Conservation (phyloP, 2,888 invertebrate species). For the Ametastegia equiseti region DNA sequence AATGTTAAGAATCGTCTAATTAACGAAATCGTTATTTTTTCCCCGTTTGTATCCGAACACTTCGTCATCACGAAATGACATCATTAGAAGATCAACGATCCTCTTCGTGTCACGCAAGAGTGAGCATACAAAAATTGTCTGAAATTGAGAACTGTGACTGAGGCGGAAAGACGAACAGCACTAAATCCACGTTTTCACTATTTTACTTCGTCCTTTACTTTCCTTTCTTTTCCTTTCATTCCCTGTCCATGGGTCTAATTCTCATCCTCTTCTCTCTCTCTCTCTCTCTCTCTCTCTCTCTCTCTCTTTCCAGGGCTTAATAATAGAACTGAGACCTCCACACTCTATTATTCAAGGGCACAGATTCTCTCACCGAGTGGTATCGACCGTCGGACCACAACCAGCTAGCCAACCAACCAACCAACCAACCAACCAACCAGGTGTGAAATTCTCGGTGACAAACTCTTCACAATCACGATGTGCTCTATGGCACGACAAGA, state of each 20-base stretch:
- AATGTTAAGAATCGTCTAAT: neutral
- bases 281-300: neutral
- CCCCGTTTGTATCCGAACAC: neutral
- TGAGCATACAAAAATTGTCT: neutral
- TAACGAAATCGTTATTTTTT: slow-evolving; percentile 12
- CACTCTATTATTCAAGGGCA: slow-evolving; percentile 30
- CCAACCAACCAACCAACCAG: too few relatives aligned
- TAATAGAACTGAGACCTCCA: slow-evolving; percentile 32
- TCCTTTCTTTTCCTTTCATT: neutral
- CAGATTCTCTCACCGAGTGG: slow-evolving; percentile 29
- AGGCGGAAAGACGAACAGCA: neutral
- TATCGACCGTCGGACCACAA: slow-evolving; percentile 1
- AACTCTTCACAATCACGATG: neutral
- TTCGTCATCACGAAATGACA: slow-evolving; percentile 3
- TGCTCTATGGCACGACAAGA: neutral
- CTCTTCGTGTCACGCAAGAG: neutral
- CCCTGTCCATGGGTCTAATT: too few relatives aligned
- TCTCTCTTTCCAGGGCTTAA: slow-evolving; percentile 12
- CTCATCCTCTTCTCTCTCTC: neutral
- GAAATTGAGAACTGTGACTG: neutral
- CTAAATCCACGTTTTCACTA: slow-evolving; percentile 11
- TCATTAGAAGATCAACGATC: slow-evolving; percentile 25
- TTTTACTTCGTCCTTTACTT: neutral
- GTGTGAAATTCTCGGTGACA: slow-evolving; percentile 17
- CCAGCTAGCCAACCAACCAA: too few relatives aligned